These are phyloP conservation scores for Aratinga solstitialis DNA, from an alignment of 2,797 vertebrate species.

Conservation along the genomic window DNA sequence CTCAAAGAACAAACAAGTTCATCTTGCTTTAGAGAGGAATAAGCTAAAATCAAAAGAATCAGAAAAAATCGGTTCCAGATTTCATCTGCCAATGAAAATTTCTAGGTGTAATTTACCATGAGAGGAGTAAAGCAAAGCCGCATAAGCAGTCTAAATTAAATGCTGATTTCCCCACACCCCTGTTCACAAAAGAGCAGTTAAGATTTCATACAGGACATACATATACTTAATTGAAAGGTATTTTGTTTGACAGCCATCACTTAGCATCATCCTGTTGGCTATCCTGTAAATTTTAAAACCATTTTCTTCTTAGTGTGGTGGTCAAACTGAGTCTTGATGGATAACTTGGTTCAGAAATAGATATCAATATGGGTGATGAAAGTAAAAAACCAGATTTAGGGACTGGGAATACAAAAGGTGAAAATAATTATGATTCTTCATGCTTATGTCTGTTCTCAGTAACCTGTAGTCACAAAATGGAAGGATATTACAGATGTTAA, in stretches of 20 bases:
- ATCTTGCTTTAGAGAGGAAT: neutral
- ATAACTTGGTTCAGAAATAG: neutral
- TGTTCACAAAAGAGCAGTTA: neutral
- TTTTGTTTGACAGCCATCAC: neutral
- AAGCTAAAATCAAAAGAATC: neutral
- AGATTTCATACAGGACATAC: neutral
- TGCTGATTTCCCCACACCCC: neutral
- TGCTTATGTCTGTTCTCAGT: neutral
- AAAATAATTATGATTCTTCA: neutral
- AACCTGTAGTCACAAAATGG: neutral
- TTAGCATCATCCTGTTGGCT: neutral
- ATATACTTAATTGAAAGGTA: neutral
- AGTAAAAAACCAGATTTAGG: neutral
- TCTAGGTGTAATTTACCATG: neutral
- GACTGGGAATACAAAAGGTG: neutral
- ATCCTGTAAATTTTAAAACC: neutral
- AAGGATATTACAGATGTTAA: neutral
- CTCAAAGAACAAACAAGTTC: neutral
- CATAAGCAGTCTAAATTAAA: neutral
- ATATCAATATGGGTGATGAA: neutral
- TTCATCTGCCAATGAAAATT: neutral
- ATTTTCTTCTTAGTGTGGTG: neutral
- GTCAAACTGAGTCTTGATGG: neutral
- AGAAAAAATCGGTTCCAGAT: conserved; percentile 12
- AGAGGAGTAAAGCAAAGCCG: neutral